These are phyloP conservation scores for Cololabis saira DNA, from an alignment of 2,113 vertebrate species.

Conservation along the genomic window DNA sequence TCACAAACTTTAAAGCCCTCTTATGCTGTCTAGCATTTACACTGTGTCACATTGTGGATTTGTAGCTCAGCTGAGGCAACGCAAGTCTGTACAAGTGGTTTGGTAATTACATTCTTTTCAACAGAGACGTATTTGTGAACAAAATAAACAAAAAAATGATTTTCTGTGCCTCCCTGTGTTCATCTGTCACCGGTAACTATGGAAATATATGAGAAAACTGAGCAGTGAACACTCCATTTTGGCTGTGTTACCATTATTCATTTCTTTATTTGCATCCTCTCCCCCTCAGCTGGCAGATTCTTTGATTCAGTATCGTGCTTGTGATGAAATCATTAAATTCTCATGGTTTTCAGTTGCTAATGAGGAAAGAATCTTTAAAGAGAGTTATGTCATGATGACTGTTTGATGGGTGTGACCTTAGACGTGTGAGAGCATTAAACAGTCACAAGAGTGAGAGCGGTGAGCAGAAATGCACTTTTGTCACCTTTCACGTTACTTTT, in stretches of 20 bases:
- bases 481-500: background rate
- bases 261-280: conserved; percentile 25
- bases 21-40: background rate
- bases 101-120: background rate
- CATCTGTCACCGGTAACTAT: conserved; percentile 42
- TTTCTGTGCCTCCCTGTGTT: background rate
- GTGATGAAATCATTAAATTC: conserved; percentile 10
- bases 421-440: background rate
- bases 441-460: background rate
- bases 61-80: background rate
- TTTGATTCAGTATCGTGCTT: conserved; percentile 31
- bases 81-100: background rate
- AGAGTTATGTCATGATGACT: conserved; percentile 2
- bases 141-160: background rate
- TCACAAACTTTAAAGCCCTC: background rate
- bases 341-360: background rate
- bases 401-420: background rate
- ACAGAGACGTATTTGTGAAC: background rate
- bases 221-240: conserved; percentile 19
- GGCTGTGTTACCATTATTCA: conserved; percentile 1
- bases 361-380: background rate
- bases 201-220: conserved; percentile 19
- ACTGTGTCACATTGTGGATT: background rate
- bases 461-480: background rate
- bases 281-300: conserved; percentile 48